These are phyloP conservation scores for Pangasius sanitwongsei DNA, from an alignment of 2,797 vertebrate species.

Conservation along the genomic window DNA sequence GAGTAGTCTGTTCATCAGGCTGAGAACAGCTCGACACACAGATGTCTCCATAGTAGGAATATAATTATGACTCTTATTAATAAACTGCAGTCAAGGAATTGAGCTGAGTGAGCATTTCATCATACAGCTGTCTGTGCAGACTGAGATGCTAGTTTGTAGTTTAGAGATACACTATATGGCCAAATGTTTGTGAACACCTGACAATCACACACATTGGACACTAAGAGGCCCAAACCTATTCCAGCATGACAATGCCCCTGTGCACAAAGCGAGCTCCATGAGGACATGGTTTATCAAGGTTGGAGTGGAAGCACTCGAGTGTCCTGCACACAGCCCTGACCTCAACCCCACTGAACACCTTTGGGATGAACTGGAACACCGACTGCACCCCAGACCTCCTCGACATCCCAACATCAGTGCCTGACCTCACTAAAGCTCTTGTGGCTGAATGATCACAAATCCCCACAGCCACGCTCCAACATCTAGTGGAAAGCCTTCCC, in stretches of 20 bases:
- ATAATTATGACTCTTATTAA: constrained; percentile 73
- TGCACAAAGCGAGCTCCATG: neutral
- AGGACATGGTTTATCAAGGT: neutral
- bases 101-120: constrained; percentile 59
- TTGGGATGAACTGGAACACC: too few relatives aligned
- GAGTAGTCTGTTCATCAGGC: constrained; percentile 29
- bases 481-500: neutral
- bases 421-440: neutral
- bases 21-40: constrained; percentile 68
- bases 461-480: neutral
- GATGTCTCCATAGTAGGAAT: constrained; percentile 74
- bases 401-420: neutral
- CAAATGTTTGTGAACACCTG: neutral
- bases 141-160: constrained; percentile 16
- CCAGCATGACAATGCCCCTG: too few relatives aligned
- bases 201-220: neutral
- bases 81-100: constrained; percentile 61
- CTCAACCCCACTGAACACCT: neutral
- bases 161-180: neutral
- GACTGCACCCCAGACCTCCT: neutral
- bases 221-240: neutral
- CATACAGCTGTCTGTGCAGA: constrained; percentile 55
- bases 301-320: neutral
- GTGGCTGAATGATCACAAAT: neutral
- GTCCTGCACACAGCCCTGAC: neutral